phyloP scores from a whole-genome alignment of 1,140 invertebrate genomes.

The Drosophila kanapiae region DNA sequence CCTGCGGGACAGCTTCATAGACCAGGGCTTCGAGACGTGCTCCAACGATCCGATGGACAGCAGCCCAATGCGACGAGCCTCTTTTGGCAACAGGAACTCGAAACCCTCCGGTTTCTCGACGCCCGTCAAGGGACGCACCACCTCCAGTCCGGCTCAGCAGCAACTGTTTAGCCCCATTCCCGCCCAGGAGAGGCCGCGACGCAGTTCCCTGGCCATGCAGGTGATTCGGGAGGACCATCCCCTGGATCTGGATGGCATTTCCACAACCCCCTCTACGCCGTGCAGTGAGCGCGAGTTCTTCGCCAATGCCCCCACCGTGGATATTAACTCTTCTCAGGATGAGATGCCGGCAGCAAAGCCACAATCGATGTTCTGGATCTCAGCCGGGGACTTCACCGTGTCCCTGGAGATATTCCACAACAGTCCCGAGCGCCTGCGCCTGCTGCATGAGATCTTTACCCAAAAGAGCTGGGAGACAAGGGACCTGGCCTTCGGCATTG shows the following conservation, averaged over 20 bases:
- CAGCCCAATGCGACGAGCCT: constrained; percentile 63
- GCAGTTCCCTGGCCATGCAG: constrained; percentile 76
- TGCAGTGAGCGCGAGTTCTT: constrained; percentile 70
- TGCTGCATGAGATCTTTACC: constrained; percentile 76
- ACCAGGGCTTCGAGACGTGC: constrained; percentile 81
- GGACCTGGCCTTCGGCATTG: constrained; percentile 77
- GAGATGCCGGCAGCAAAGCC: constrained; percentile 20
- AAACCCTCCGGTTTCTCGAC: constrained; percentile 69
- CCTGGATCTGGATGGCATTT: constrained; percentile 49
- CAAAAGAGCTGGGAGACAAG: constrained; percentile 71
- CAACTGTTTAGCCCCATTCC: constrained; percentile 65
- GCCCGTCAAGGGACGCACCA: constrained; percentile 56
- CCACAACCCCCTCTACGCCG: constrained; percentile 42
- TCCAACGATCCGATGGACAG: constrained; percentile 68
- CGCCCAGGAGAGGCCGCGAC: constrained; percentile 57
- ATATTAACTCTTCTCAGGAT: constrained; percentile 57
- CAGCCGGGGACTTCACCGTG: constrained; percentile 64
- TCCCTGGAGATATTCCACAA: constrained; percentile 64
- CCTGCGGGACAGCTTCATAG: constrained; percentile 67
- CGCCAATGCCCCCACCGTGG: constrained; percentile 68
- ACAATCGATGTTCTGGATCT: constrained; percentile 71
- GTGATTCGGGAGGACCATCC: constrained; percentile 78
- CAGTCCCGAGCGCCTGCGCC: constrained; percentile 55
- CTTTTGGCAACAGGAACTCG: constrained; percentile 2
- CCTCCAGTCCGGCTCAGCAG: constrained; percentile 42